Base-by-base conservation (phyloP, 2,888 invertebrate species). In the Tipula helvola region DNA sequence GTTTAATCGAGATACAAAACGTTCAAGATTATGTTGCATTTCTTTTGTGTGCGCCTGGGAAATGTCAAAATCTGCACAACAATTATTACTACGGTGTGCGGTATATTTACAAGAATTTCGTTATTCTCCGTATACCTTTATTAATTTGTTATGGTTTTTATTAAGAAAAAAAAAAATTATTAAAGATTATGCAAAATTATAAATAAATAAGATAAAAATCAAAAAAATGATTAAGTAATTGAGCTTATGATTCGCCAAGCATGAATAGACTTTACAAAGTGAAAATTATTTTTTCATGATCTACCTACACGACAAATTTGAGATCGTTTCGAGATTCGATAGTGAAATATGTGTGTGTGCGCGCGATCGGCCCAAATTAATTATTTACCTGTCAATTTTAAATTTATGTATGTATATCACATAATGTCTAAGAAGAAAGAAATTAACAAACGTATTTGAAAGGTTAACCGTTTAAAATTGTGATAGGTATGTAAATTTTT, bases 381-480 rank as follows among this genome's bases (percentile, higher is more conserved):
- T 71, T 39, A 39, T 10, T 28, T 28, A 28, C 28, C 71, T 28
- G 18, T 28, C 71, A 28, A 18, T 71, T 28, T 71, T 1, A 52
- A 52, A 52, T 52, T 18, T 28, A 28, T 71, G 71, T 10, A 71
- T 28, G 8, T 71, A 28, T 71, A 28, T 71, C 71, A 71, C 28
- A 28, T 28, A 71, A 5, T 12, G 57, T 57, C 57, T 57, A 13
- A 52, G n/a, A 52, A 16, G 52, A 57, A 57, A n/a, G n/a, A n/a
- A n/a, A n/a, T n/a, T n/a, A n/a, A 57, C 52, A 57, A 16, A 71
- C 12, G 12, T 28, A 57, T 57, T 71, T 71, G 18, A 71, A 71
- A 71, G 71, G 71, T 71, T 71, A 71, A 71, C 71, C 71, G 71
- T 71, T 71, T 71, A 71, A 71, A 71, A 71, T 71, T 71, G 71